Percentiles rank a stretch among this genome's conserved stretches.
These are phyloP conservation scores for Ahaetulla prasina DNA, from an alignment of 2,113 vertebrate genomes.

Conservation along the genomic window DNA sequence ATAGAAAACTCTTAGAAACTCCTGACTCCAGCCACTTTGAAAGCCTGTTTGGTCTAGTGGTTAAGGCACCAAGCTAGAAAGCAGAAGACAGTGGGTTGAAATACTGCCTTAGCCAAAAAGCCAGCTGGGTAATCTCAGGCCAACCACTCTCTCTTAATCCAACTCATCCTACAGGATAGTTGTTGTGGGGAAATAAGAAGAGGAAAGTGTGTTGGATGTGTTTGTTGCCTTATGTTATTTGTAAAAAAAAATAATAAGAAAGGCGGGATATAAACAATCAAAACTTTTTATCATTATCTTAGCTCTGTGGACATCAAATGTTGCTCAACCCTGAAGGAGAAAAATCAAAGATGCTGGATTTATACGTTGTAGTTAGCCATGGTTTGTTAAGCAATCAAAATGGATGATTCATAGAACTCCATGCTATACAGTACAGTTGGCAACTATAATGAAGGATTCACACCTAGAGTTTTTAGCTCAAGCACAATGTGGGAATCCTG, in stretches of 20 bases:
- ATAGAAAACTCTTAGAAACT: background rate
- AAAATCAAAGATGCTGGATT: background rate
- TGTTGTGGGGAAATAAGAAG: too few species aligned
- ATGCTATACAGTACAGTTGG: background rate
- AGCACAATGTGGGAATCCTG: background rate
- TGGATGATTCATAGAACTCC: background rate
- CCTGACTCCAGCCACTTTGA: background rate
- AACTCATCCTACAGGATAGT: too few species aligned
- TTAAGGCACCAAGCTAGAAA: too few species aligned
- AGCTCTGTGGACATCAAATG: background rate
- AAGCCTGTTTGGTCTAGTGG: too few species aligned
- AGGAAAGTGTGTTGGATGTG: too few species aligned
- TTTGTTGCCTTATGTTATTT: too few species aligned
- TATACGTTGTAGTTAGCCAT: background rate
- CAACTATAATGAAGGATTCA: background rate
- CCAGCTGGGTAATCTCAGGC: too few species aligned
- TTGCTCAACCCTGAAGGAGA: background rate
- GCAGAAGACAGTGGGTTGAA: too few species aligned
- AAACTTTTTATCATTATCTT: background rate
- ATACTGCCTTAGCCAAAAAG: too few species aligned
- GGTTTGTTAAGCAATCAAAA: background rate
- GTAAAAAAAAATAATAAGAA: too few species aligned
- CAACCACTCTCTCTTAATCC: too few species aligned
- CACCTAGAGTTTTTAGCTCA: background rate
- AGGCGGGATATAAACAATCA: too few species aligned